phyloP scores from a whole-genome alignment of 2,797 vertebrate species.

The Rhincodon typus region DNA sequence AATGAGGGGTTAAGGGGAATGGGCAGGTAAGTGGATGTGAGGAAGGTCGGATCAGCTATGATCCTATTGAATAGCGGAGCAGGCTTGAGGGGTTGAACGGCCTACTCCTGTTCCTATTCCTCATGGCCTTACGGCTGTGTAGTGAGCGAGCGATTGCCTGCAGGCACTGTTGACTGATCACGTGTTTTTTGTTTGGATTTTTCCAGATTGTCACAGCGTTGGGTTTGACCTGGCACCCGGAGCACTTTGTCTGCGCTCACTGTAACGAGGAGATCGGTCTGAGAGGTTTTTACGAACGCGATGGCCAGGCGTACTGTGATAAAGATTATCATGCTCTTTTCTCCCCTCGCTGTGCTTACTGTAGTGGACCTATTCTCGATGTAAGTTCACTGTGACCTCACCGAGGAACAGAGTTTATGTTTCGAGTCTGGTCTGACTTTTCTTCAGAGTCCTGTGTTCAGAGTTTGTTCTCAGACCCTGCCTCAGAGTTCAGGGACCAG shows the following conservation, averaged over 20 bases:
- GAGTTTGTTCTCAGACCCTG: no score
- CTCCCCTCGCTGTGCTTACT: conserved; percentile 50
- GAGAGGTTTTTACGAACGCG: neutral
- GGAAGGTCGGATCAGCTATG: no score
- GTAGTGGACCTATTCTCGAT: conserved; percentile 55
- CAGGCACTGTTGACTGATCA: no score
- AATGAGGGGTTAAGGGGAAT: no score
- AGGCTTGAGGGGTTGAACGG: no score
- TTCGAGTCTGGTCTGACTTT: no score
- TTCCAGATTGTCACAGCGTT: conserved; percentile 7
- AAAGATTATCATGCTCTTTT: conserved; percentile 44
- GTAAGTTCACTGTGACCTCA: conserved; percentile 43
- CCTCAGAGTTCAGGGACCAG: no score
- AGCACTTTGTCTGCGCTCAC: conserved; percentile 7
- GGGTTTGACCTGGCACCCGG: conserved; percentile 21
- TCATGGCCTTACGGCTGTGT: neutral
- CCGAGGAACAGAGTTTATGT: no score
- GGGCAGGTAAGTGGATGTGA: no score
- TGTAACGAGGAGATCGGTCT: neutral
- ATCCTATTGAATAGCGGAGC: no score
- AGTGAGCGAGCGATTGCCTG: neutral
- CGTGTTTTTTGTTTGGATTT: neutral
- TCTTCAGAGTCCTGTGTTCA: no score
- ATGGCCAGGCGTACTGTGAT: neutral
- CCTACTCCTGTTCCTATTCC: no score